Evolutionary conservation across 2,888 invertebrate genomes (phyloP), one percentile per base, ranked within the genome.

Genomic region (Chymomyza fuscimana): DNA sequence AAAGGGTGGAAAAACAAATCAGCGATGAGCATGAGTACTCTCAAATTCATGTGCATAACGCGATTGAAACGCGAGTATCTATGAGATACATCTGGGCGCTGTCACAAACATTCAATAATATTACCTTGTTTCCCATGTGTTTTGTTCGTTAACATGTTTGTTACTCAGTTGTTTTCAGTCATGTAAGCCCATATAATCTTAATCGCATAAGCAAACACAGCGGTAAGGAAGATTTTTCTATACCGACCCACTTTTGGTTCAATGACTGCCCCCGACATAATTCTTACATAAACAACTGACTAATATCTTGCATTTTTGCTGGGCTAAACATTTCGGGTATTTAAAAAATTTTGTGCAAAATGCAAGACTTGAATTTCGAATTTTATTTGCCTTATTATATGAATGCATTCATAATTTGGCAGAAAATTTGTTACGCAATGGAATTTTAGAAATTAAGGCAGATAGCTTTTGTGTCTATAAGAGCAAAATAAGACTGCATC

Each of bases 341-440:
- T 54, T 32, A 19, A 40, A 59, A 25, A 46, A 50, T 60, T 15
- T 3, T 15, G 10, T 3, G 7, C 22, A 51, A 5, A 4, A 9
- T 1, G 40, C 40, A 46, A 46, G 12, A 32, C 32, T 32, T 32
- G 32, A 32, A 32, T 32, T 32, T 32, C 32, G 40, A 6, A 40
- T 12, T n/a, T n/a, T n/a, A n/a, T n/a, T n/a, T n/a, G n/a, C 12
- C 9, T 40, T 40, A 40, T 60, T 72, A 67, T 56, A 65, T 50
- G 74, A 78, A 25, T 9, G 40, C 29, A 51, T 7, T 50, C n/a
- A 66, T 54, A 64, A 63, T 61, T 78, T 51, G 54, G 50, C 40
- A 51, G 22, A 50, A 19, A 50, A 25, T 25, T 52, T 52, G 70
- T 61, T 72, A 60, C 60, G 50, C 50, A 67, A 68, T 59, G 5